phyloP scores from a whole-genome alignment of 2,888 invertebrate genomes.

The Cantharis flavilabris region DNA sequence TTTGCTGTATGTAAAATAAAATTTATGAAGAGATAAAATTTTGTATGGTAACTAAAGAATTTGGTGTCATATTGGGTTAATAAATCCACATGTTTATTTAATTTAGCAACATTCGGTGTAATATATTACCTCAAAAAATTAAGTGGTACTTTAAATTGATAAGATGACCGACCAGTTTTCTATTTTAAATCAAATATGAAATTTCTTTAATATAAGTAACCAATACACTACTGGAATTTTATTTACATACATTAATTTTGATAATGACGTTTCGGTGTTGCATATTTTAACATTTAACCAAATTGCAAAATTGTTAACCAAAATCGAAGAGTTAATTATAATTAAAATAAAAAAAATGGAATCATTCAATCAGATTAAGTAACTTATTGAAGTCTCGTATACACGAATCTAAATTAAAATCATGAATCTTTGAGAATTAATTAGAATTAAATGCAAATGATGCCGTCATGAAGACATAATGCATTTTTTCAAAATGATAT shows the following conservation, averaged over 20 bases:
- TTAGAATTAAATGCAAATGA: slow-evolving; percentile 12
- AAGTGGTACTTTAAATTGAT: not conserved
- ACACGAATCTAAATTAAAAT: not conserved
- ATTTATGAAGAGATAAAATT: not conserved
- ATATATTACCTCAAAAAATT: not conserved
- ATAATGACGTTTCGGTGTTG: not conserved
- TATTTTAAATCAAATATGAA: not conserved
- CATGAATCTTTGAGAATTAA: slow-evolving; percentile 1
- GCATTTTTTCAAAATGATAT: slow-evolving; percentile 3
- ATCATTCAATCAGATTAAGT: not conserved
- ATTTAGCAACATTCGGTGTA: not conserved
- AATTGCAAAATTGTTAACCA: not conserved
- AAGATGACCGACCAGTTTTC: not conserved
- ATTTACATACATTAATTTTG: not conserved
- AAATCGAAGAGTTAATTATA: not conserved
- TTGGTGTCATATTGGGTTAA: not conserved
- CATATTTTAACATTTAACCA: not conserved
- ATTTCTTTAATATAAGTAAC: not conserved
- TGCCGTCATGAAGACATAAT: slow-evolving; percentile 7
- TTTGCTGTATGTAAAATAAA: not conserved
- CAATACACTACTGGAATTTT: not conserved
- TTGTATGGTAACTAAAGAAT: not conserved
- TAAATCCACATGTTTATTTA: not conserved
- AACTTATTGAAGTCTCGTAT: not conserved
- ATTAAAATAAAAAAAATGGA: not conserved